These are phyloP conservation scores for Lordiphosa mommai DNA, from an alignment of 1,140 invertebrate species.

Conservation along the genomic window DNA sequence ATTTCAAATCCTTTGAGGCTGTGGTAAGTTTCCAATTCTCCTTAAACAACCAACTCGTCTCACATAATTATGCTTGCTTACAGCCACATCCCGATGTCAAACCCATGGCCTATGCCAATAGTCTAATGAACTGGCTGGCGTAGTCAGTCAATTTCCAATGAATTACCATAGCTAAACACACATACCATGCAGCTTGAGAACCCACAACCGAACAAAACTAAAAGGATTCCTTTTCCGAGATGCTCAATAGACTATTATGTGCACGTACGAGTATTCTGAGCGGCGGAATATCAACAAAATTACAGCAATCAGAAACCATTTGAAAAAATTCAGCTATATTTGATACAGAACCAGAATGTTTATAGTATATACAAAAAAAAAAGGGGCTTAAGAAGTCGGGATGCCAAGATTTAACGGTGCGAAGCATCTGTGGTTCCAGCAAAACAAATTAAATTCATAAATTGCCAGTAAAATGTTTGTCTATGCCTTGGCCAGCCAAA, in stretches of 20 bases:
- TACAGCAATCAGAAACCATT: constrained; percentile 45
- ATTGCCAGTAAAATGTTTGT: constrained; percentile 38
- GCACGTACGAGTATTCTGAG: constrained; percentile 31
- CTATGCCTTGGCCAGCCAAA: constrained; percentile 57
- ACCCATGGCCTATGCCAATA: constrained; percentile 96
- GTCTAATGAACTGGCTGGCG: constrained; percentile 81
- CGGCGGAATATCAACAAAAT: constrained; percentile 13
- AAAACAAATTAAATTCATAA: constrained; percentile 29
- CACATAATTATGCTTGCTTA: constrained; percentile 68
- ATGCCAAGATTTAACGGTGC: constrained; percentile 68
- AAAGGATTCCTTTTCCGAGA: constrained; percentile 13
- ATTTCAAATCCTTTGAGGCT: constrained; percentile 95
- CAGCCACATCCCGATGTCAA: constrained; percentile 98
- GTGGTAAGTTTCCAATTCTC: constrained; percentile 81
- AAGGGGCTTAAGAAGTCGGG: constrained; percentile 67
- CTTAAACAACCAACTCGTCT: too few species aligned
- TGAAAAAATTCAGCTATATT: constrained; percentile 65
- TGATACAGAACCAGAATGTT: constrained; percentile 56
- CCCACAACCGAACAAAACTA: constrained; percentile 43
- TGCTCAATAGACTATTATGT: constrained; percentile 47
- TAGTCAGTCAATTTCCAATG: constrained; percentile 54
- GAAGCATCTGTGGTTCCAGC: constrained; percentile 65
- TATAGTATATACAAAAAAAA: constrained; percentile 37
- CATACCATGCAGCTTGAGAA: constrained; percentile 52
- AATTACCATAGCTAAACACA: constrained; percentile 67